Evolutionary conservation across 2,888 invertebrate genomes (phyloP), one percentile per base, ranked within the genome.

Genomic region (Cacoxenus indagator): DNA sequence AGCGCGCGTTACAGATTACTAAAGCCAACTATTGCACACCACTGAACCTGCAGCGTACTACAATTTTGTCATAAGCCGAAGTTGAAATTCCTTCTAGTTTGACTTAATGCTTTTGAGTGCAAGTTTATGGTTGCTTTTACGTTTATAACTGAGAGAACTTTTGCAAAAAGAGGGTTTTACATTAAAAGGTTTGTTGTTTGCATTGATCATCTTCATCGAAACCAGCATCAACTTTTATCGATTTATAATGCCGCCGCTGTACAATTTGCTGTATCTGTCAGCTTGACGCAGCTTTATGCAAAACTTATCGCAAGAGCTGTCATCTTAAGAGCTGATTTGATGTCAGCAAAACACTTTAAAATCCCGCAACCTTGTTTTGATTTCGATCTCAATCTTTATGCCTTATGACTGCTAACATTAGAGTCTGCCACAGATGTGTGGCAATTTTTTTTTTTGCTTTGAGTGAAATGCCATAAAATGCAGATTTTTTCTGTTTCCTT

Each of bases 261-360:
- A n/a, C 24, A 62, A 62, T 62, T 62, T 62, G 61, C 24, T 43
- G 22, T 43, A 31, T 22, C 37, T 62, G 61, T 43, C 61, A 43
- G 61, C 8, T 62, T 62, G n/a, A 57, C 29, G 27, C 2, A 17
- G n/a, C 48, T 4, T n/a, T 24, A 14, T 24, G 29, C 17, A 17
- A 17, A 1, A n/a, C 24, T 62, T 62, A 62, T 62, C 45, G 43
- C 61, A 19, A 14, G n/a, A 14, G 24, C 45, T 62, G 61, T 62
- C 61, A 62, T 62, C 61, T 62, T 43, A 43, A 62, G 45, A 62
- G 14, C 31, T 14, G 14, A 37, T 37, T 37, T 37, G 37, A 37
- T 4, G 37, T 37, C 37, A 37, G 5, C 37, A 37, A 14, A 2
- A 14, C 37, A 31, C 4, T 31, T 37, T 37, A 8, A 37, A 14